Evolutionary conservation across 2,113 vertebrate species (phyloP), one percentile per base, ranked within the genome.

Genomic region (Erinaceus europaeus): DNA sequence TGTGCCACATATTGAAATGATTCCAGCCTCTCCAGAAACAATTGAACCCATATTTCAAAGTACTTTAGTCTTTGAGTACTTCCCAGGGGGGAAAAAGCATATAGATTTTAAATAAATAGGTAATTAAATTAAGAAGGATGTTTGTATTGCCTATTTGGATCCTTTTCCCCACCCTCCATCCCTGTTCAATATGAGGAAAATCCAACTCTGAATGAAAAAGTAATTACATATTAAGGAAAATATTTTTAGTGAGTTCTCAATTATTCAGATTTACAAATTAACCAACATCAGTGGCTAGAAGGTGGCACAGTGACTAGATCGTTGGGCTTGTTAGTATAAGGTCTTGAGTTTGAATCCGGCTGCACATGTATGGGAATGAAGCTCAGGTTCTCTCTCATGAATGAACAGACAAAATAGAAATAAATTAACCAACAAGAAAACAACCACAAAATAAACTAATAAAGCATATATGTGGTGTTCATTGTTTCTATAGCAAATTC

Each of bases 141-240:
- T 55, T 82, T 79, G 15, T 76, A 78, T 79, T 85, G 32, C 77
- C 48, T 71, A 36, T 90, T 72, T 38, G 29, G 32, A 84, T 52
- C 57, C 80, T 29, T 46, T 36, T 89, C 84, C 80, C 6, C 38
- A 15, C 17, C 10, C 53, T 57, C 78, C 5, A n/a, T 23, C n/a
- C n/a, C n/a, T n/a, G n/a, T n/a, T n/a, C n/a, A n/a, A n/a, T 59
- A 42, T 14, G 20, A 77, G 69, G 40, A 87, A 93, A 88, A 90
- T 4, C 4, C 55, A 85, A 65, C 32, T 46, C 17, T 1, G 13
- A 74, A 75, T 78, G 44, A 86, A 75, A 34, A 7, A 78, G 29
- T 40, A 83, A n/a, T 61, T 77, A 50, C 3, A 78, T 50, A 68
- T 76, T 84, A 44, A 88, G 55, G 34, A 68, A 72, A 88, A 64